These are phyloP conservation scores for Psittacula echo DNA, from an alignment of 2,797 vertebrate genomes.

Conservation along the genomic window DNA sequence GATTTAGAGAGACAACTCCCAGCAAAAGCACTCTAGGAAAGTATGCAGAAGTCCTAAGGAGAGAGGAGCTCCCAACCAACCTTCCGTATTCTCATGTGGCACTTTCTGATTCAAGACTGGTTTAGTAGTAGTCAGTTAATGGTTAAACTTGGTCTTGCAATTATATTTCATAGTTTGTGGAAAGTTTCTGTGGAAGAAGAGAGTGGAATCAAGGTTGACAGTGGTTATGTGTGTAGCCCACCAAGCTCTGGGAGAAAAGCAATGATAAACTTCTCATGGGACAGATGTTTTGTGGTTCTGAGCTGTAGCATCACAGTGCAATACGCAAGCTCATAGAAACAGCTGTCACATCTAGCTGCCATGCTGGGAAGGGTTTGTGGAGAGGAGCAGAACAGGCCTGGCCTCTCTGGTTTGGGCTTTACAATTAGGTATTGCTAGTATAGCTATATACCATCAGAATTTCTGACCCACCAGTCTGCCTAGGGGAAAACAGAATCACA, in stretches of 20 bases:
- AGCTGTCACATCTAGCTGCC: background rate
- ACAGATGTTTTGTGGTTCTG: background rate
- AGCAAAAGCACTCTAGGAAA: background rate
- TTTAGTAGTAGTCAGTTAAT: background rate
- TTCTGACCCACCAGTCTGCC: background rate
- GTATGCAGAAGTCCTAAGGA: background rate
- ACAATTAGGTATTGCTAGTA: background rate
- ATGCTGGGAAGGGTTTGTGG: background rate
- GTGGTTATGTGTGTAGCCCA: background rate
- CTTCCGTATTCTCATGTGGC: background rate
- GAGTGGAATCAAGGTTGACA: background rate
- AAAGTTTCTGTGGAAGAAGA: background rate
- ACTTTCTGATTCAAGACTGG: background rate
- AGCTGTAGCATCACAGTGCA: background rate
- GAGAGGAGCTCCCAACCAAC: background rate
- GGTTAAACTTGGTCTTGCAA: background rate
- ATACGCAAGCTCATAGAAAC: background rate
- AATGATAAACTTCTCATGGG: background rate
- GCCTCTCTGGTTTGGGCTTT: background rate
- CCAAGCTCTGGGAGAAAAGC: background rate
- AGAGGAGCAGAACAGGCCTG: background rate
- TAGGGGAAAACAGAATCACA: background rate
- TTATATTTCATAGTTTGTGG: background rate
- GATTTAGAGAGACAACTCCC: background rate
- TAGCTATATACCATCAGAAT: background rate